A percentile compares a stretch with the other conserved stretches of the same genome.
Evolutionary conservation across 2,113 vertebrate species (phyloP).

Genomic region (Hippocampus abdominalis): DNA sequence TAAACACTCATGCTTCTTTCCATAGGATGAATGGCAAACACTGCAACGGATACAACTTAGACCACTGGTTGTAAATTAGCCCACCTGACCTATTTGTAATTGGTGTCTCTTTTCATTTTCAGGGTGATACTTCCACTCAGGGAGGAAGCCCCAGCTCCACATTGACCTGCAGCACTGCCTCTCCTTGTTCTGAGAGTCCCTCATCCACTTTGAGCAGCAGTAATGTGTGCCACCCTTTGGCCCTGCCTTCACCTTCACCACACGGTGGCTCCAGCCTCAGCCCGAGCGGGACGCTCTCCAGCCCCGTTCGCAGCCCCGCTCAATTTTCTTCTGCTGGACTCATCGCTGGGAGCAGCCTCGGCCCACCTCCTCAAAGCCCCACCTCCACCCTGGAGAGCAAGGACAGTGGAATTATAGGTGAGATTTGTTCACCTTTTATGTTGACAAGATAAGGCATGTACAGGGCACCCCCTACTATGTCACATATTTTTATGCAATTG

Average conservation of each 20-base stretch:
- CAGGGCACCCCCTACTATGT: too few species aligned
- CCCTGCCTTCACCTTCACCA: conserved; percentile 38
- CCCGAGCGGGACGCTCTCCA: conserved; percentile 85
- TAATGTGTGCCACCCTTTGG: conserved; percentile 43
- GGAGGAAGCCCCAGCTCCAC: conserved; percentile 93
- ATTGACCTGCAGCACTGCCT: conserved; percentile 84
- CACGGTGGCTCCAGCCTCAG: conserved; percentile 63
- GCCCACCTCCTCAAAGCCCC: conserved; percentile 84
- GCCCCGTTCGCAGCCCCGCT: conserved; percentile 80
- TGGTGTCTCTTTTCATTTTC: conserved; percentile 4
- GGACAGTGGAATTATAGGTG: conserved; percentile 97
- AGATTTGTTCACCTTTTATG: conserved; percentile 39
- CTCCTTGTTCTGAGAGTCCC: conserved; percentile 71
- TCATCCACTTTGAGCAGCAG: conserved; percentile 61
- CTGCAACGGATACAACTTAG: conserved; percentile 29
- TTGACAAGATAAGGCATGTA: too few species aligned
- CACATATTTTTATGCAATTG: too few species aligned
- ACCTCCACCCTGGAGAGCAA: conserved; percentile 98
- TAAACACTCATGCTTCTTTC: not conserved
- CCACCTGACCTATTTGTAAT: not conserved
- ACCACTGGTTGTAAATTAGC: conserved; percentile 4
- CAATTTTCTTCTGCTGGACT: conserved; percentile 81
- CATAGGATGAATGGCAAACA: conserved; percentile 24
- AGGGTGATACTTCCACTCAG: conserved; percentile 80
- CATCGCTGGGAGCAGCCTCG: conserved; percentile 75